Percentiles rank a stretch among this genome's conserved stretches.
phyloP scores from a whole-genome alignment of 2,888 invertebrate species.

The Leptogaster cylindrica region DNA sequence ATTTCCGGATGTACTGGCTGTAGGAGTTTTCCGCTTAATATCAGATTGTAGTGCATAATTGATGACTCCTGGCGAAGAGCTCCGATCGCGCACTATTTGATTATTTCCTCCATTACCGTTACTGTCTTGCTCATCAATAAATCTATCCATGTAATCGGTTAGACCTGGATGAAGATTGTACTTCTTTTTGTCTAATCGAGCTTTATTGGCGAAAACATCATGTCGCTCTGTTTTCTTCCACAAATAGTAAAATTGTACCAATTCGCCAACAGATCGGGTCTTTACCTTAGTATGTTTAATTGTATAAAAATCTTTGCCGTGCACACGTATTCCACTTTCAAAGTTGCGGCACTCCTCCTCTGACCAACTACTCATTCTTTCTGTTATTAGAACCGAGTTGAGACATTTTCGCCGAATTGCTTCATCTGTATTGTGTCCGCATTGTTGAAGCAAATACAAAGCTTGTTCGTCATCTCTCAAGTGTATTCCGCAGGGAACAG shows the following conservation, averaged over 20 bases:
- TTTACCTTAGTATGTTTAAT: constrained; percentile 92
- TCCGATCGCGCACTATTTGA: constrained; percentile 27
- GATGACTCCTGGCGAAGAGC: constrained; percentile 20
- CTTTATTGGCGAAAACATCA: constrained; percentile 86
- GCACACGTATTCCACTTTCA: constrained; percentile 90
- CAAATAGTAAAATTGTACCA: constrained; percentile 94
- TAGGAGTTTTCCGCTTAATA: constrained; percentile 9
- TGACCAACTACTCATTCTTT: constrained; percentile 89
- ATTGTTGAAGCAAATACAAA: constrained; percentile 86
- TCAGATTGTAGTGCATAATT: constrained; percentile 16
- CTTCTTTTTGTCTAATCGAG: constrained; percentile 89
- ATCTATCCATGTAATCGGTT: constrained; percentile 93
- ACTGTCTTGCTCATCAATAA: constrained; percentile 81
- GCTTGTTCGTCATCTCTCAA: constrained; percentile 89
- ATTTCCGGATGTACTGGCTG: constrained; percentile 15
- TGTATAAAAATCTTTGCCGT: constrained; percentile 95
- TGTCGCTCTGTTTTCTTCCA: constrained; percentile 99
- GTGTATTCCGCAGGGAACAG: constrained; percentile 73
- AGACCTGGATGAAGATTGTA: constrained; percentile 90
- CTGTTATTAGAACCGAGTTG: constrained; percentile 71
- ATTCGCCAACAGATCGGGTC: constrained; percentile 92
- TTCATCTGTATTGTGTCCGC: constrained; percentile 94
- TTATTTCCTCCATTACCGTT: constrained; percentile 13
- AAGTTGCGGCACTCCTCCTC: constrained; percentile 97
- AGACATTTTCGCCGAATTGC: constrained; percentile 81